Base-by-base conservation (phyloP, 2,888 invertebrate genomes). In the Pammene aurita region DNA sequence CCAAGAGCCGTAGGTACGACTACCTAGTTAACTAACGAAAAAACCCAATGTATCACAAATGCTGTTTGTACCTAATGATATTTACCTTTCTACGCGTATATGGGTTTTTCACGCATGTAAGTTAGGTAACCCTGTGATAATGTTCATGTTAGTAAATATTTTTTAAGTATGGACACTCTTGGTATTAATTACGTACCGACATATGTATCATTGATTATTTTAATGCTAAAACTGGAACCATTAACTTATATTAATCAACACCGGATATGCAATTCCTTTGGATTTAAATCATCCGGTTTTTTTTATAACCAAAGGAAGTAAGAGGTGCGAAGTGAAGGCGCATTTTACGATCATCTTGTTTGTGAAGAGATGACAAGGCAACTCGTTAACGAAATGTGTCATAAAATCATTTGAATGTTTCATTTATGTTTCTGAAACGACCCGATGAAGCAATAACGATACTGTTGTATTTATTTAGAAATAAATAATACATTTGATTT, bases 361-460 rank as follows among this genome's bases (percentile, higher is more conserved):
- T 67, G 70, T 63, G 46, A 60, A 54, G 60, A 54, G 65, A 65
- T 60, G 60, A 65, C 60, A 69, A 65, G 58, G 54, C n/a, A 55
- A 46, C 58, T 58, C 48, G 64, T 60, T 65, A 65, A 46, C 65
- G 46, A 65, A 69, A 60, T 60, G 69, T 60, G 60, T 65, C 69
- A 60, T 72, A 75, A 74, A 75, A 75, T 76, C 75, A 73, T 60
- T 65, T 73, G 73, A 76, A 77, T 77, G 74, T 73, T 72, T 72
- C 73, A 72, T 73, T 73, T 73, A 66, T 64, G 73, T 78, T 79
- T 76, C 74, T 74, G 78, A 83, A 82, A 81, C 73, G 78, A 77
- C 77, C 76, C 81, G 84, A 86, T 85, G 84, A 87, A 87, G 82
- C 80, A 85, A 85, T 87, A 83, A 84, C 81, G 83, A 83, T 76